These are phyloP conservation scores for Zygothrica quintamaculata DNA, from an alignment of 2,888 invertebrate species.

Conservation along the genomic window DNA sequence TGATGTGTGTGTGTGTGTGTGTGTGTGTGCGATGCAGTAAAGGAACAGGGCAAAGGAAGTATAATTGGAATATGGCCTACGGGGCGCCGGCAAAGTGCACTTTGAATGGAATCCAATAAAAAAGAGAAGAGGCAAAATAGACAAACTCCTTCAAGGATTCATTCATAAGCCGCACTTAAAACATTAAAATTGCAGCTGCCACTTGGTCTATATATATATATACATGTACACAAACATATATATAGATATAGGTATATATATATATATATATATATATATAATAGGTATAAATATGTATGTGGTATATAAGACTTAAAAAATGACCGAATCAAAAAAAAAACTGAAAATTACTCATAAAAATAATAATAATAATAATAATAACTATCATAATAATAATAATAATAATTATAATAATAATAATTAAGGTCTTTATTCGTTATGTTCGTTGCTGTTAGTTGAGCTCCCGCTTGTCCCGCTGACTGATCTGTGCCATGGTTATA, in stretches of 20 bases:
- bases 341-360: slow-evolving; percentile 21
- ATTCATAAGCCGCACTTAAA: slow-evolving; percentile 2
- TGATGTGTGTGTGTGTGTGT: slow-evolving; percentile 6
- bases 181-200: slow-evolving; percentile 17
- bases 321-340: slow-evolving; percentile 48
- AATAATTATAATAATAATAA: slow-evolving; percentile 35
- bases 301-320: slow-evolving; percentile 40
- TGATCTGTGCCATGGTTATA: slow-evolving; percentile 93
- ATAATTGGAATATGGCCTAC: slow-evolving; percentile 57
- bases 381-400: slow-evolving; percentile 20
- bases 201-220: slow-evolving; percentile 25
- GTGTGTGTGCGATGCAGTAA: slow-evolving; percentile 12
- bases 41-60: not conserved
- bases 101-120: slow-evolving; percentile 1
- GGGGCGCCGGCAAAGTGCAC: slow-evolving; percentile 33
- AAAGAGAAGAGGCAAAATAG: not conserved
- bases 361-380: slow-evolving; percentile 26
- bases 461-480: slow-evolving; percentile 83
- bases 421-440: slow-evolving; percentile 34
- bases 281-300: slow-evolving; percentile 18
- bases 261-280: slow-evolving; percentile 2
- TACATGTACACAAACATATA: not conserved
- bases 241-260: slow-evolving; percentile 17
- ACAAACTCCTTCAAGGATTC: slow-evolving; percentile 1
- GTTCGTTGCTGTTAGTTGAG: slow-evolving; percentile 66